Evolutionary conservation across 2,888 invertebrate species (phyloP).

Genomic region (Psylliodes chrysocephalus): DNA sequence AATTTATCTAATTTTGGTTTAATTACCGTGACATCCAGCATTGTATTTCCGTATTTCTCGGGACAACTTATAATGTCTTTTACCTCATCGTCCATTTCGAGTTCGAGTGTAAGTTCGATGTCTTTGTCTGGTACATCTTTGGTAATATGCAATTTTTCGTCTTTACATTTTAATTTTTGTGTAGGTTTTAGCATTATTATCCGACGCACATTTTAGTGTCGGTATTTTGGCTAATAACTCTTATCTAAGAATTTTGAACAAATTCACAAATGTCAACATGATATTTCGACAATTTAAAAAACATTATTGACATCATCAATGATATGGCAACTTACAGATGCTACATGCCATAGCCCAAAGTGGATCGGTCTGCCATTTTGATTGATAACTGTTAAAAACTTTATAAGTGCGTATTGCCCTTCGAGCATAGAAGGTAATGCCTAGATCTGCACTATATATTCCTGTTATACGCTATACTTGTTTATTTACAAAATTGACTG

Average conservation of each 20-base stretch:
- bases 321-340: no score
- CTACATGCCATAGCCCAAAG: no score
- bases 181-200: slow-evolving; percentile 39
- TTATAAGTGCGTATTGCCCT: no score
- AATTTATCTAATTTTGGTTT: slow-evolving; percentile 52
- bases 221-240: slow-evolving; percentile 28
- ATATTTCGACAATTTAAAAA: slow-evolving; percentile 2
- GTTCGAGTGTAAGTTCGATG: slow-evolving; percentile 57
- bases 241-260: slow-evolving; percentile 39
- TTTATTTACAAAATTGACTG: no score
- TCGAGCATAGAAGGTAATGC: no score
- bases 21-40: slow-evolving; percentile 60
- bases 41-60: slow-evolving; percentile 51
- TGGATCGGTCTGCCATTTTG: no score
- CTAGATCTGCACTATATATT: no score
- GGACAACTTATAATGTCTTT: slow-evolving; percentile 54
- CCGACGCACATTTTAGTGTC: slow-evolving; percentile 30
- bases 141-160: slow-evolving; percentile 33
- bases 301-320: no score
- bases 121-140: slow-evolving; percentile 41
- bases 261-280: slow-evolving; percentile 19
- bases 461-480: no score
- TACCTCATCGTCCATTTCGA: slow-evolving; percentile 59
- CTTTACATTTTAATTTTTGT: slow-evolving; percentile 38
- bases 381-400: no score